phyloP scores from a whole-genome alignment of 1,140 invertebrate genomes.

The Drosophila guanche region DNA sequence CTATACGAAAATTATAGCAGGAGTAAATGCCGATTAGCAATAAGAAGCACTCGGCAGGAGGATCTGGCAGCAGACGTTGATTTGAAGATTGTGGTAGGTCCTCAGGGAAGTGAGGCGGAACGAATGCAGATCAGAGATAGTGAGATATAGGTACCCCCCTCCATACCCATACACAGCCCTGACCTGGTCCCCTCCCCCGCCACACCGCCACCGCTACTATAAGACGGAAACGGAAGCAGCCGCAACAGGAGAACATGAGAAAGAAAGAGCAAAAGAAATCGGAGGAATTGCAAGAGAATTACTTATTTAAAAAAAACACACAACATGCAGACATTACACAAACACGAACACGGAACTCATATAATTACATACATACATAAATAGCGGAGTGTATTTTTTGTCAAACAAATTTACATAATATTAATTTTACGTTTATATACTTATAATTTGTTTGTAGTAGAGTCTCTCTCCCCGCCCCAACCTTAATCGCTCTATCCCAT shows the following conservation, averaged over 20 bases:
- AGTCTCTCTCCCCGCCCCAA: conserved; percentile 20
- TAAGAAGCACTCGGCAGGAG: too few species aligned
- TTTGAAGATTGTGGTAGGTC: too few species aligned
- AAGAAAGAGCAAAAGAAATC: conserved; percentile 14
- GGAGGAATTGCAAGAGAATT: conserved; percentile 20
- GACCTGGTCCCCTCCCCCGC: not conserved
- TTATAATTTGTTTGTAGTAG: conserved; percentile 57
- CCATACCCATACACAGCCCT: too few species aligned
- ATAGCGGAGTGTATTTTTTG: conserved; percentile 79
- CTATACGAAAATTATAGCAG: too few species aligned
- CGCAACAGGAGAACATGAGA: conserved; percentile 1
- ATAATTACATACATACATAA: conserved; percentile 60
- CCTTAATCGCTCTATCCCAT: too few species aligned
- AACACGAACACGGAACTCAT: conserved; percentile 32
- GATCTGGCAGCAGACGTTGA: too few species aligned
- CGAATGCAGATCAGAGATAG: conserved; percentile 4
- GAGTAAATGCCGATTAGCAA: too few species aligned
- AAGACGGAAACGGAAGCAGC: conserved; percentile 4
- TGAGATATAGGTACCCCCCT: not conserved
- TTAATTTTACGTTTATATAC: conserved; percentile 51
- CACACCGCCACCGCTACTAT: conserved; percentile 4
- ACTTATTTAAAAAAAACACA: conserved; percentile 37
- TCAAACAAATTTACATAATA: conserved; percentile 77
- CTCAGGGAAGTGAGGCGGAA: too few species aligned
- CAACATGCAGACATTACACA: conserved; percentile 38